A percentile compares a stretch with the other conserved stretches of the same genome.
These are phyloP conservation scores for Daktulosphaira vitifoliae DNA, from an alignment of 1,140 invertebrate species.

Conservation along the genomic window DNA sequence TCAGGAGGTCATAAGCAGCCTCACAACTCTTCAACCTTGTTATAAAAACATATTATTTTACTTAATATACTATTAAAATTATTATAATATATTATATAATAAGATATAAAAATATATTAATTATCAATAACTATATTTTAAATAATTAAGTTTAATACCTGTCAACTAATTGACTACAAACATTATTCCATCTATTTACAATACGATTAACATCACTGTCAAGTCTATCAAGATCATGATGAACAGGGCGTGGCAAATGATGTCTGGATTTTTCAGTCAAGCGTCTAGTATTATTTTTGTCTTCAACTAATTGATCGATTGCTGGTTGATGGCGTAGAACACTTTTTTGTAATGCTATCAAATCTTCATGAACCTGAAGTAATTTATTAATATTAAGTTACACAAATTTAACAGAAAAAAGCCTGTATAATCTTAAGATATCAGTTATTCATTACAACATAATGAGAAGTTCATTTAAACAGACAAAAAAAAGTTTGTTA, in stretches of 20 bases:
- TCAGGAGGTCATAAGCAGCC: conserved; percentile 71
- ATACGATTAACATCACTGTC: conserved; percentile 86
- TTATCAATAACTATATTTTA: neutral
- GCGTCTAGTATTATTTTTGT: conserved; percentile 74
- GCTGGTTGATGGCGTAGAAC: conserved; percentile 74
- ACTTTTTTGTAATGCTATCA: conserved; percentile 68
- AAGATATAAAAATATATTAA: neutral
- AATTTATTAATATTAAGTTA: no score
- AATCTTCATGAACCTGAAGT: conserved; percentile 55
- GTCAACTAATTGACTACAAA: conserved; percentile 83
- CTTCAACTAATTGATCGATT: conserved; percentile 83
- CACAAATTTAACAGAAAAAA: no score
- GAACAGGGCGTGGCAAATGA: conserved; percentile 53
- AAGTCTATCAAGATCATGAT: conserved; percentile 80
- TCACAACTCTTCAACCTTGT: conserved; percentile 72
- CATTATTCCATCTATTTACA: conserved; percentile 80
- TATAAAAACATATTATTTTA: neutral
- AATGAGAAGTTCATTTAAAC: no score
- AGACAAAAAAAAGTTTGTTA: no score
- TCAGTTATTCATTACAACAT: no score
- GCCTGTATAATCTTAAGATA: no score
- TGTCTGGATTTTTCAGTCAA: conserved; percentile 76
- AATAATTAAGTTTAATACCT: conserved; percentile 49
- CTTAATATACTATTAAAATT: neutral
- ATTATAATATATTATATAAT: no score